phyloP scores from a whole-genome alignment of 2,113 vertebrate genomes.

The Equus przewalskii region DNA sequence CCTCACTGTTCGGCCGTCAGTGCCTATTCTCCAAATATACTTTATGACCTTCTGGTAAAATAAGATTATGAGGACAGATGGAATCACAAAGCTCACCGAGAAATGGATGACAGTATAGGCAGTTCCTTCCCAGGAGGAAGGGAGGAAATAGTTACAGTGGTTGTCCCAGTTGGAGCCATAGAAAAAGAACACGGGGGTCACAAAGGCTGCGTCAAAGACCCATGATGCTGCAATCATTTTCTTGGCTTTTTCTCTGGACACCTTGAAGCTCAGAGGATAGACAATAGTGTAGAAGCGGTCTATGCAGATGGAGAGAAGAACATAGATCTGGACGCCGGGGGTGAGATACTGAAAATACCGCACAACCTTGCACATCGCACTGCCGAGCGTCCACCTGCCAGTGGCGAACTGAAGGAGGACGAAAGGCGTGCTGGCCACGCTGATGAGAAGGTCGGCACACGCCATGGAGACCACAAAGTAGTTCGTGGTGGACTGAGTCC shows the following conservation, averaged over 20 bases:
- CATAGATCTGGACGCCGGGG: slow-evolving; percentile 93
- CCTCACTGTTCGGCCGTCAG: slow-evolving; percentile 92
- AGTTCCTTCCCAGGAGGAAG: slow-evolving; percentile 90
- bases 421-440: slow-evolving; percentile 90
- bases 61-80: slow-evolving; percentile 89
- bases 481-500: slow-evolving; percentile 96
- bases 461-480: slow-evolving; percentile 98
- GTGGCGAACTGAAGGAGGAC: slow-evolving; percentile 91
- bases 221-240: slow-evolving; percentile 95
- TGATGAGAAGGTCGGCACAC: slow-evolving; percentile 94
- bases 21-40: slow-evolving; percentile 96
- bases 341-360: slow-evolving; percentile 94
- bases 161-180: slow-evolving; percentile 84
- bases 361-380: slow-evolving; percentile 88
- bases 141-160: slow-evolving; percentile 94
- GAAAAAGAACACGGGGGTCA: slow-evolving; percentile 92
- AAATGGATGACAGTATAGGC: slow-evolving; percentile 89
- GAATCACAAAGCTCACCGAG: slow-evolving; percentile 91
- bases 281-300: slow-evolving; percentile 97
- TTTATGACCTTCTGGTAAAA: slow-evolving; percentile 96
- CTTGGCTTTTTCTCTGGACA: slow-evolving; percentile 96
- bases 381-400: slow-evolving; percentile 91
- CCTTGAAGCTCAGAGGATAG: slow-evolving; percentile 97
- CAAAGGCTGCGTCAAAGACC: slow-evolving; percentile 90
- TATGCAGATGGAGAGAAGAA: slow-evolving; percentile 94